Evolutionary conservation across 2,888 invertebrate species (phyloP).

Genomic region (Pharmacophagus antenor): DNA sequence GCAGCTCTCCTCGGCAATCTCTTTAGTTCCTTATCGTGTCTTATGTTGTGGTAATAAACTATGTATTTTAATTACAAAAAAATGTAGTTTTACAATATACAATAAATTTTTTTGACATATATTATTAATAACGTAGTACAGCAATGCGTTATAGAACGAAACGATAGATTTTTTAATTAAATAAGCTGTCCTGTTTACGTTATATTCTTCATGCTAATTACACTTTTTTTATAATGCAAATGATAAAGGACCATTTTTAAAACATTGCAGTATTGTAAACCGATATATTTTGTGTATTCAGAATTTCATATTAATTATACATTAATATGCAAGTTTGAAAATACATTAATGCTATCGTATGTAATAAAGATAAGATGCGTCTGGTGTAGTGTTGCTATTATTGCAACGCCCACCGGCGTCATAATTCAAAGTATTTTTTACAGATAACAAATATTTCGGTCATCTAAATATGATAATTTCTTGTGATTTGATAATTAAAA

Average conservation of each 20-base stretch:
- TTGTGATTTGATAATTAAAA: background rate
- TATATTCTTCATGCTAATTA: background rate
- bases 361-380: conserved; percentile 17
- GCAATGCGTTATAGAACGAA: too few relatives aligned
- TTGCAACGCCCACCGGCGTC: conserved; percentile 24
- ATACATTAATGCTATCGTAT: conserved; percentile 9
- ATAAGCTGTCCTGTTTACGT: background rate
- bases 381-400: conserved; percentile 18
- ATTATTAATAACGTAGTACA: too few relatives aligned
- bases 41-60: too few relatives aligned
- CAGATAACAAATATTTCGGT: background rate
- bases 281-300: too few relatives aligned
- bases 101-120: too few relatives aligned
- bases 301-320: too few relatives aligned
- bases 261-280: background rate
- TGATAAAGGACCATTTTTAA: background rate
- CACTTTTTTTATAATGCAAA: background rate
- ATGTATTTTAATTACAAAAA: too few relatives aligned
- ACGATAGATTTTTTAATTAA: too few relatives aligned
- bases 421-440: background rate
- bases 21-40: too few relatives aligned
- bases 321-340: conserved; percentile 15
- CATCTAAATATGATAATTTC: background rate
- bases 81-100: too few relatives aligned
- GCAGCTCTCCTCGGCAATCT: too few relatives aligned